Percentiles rank a stretch among this genome's conserved stretches.
phyloP scores from a whole-genome alignment of 2,113 vertebrate genomes.

The Trogon melanurus region DNA sequence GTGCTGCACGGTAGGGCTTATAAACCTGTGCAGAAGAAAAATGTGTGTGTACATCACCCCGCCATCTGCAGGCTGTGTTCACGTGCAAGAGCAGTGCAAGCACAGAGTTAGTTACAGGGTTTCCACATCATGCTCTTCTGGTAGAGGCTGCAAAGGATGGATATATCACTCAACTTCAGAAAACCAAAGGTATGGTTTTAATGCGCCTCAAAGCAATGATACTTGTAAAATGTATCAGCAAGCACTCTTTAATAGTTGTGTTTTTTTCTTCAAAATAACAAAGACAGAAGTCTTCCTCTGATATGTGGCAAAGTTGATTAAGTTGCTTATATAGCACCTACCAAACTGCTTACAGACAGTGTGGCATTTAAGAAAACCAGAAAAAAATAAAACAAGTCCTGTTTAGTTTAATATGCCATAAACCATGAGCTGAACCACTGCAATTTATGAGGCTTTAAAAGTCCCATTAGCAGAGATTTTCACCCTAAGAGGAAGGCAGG shows the following conservation, averaged over 20 bases:
- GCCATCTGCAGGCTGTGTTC: neutral
- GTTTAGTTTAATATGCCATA: neutral
- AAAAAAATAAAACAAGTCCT: neutral
- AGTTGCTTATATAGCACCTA: neutral
- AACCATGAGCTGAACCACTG: neutral
- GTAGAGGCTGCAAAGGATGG: neutral
- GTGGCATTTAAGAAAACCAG: neutral
- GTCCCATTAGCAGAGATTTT: neutral
- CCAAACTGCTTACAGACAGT: neutral
- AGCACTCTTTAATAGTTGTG: neutral
- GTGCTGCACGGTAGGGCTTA: fast-evolving
- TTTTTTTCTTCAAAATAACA: neutral
- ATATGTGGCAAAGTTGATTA: neutral
- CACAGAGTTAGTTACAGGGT: neutral
- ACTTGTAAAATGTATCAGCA: neutral
- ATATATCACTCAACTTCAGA: neutral
- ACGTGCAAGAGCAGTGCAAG: neutral
- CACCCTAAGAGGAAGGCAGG: neutral
- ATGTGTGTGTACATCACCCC: too few species aligned
- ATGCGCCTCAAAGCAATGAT: neutral
- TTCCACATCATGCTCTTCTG: fast-evolving
- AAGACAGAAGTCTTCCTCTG: neutral
- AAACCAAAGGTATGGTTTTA: neutral
- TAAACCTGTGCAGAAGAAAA: neutral
- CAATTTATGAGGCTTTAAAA: neutral